Percentiles rank a stretch among this genome's conserved stretches.
phyloP scores from a whole-genome alignment of 1,140 invertebrate species.

The Drosophila ficusphila region DNA sequence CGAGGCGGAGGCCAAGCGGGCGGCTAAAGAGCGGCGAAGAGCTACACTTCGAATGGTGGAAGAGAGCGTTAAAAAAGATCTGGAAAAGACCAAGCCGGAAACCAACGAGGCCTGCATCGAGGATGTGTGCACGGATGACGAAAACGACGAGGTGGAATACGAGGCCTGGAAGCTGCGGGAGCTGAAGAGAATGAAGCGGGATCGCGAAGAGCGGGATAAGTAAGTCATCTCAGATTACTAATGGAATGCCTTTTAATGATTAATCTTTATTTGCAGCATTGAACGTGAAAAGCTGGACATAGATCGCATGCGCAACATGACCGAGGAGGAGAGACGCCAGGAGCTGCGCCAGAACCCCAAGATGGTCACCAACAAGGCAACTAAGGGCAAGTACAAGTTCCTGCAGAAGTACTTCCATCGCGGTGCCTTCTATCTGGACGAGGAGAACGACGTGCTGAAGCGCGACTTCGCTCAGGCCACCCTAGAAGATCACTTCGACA shows the following conservation, averaged over 20 bases:
- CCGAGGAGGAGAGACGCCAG: conserved; percentile 96
- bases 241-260: not conserved
- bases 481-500: conserved; percentile 99
- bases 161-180: conserved; percentile 99
- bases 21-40: conserved; percentile 92
- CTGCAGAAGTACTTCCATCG: conserved; percentile 99
- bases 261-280: conserved; percentile 84
- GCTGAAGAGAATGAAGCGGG: conserved; percentile 97
- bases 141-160: conserved; percentile 99
- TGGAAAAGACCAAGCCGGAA: conserved; percentile 85
- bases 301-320: conserved; percentile 96
- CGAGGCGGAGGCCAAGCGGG: conserved; percentile 90
- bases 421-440: conserved; percentile 98
- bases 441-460: conserved; percentile 96
- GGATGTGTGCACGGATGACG: conserved; percentile 98
- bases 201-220: conserved; percentile 97
- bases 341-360: conserved; percentile 97
- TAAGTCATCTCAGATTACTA: conserved; percentile 85
- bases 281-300: conserved; percentile 96
- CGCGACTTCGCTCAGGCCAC: conserved; percentile 98
- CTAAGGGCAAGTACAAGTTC: conserved; percentile 99
- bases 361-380: conserved; percentile 95
- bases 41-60: conserved; percentile 96
- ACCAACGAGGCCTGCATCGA: conserved; percentile 89
- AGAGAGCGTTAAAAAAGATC: conserved; percentile 93